Percentiles rank a stretch among this genome's conserved stretches.
Conservation (phyloP, 92 coral and sea anemone genomes). For the Umimayanthus chanpuru region DNA sequence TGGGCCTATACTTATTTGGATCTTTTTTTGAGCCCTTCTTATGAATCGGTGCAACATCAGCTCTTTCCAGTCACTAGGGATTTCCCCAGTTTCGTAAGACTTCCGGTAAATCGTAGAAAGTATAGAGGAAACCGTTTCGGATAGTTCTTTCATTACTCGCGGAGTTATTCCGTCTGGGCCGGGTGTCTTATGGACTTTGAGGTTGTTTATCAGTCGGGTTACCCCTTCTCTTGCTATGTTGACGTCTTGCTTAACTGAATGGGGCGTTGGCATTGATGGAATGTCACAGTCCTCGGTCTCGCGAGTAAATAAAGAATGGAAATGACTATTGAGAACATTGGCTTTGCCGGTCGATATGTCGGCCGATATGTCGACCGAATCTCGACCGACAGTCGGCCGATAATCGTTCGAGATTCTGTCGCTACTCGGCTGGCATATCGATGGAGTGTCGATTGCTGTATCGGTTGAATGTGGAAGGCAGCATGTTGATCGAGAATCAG, state of each 20-base stretch:
- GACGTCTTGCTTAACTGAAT: constrained; percentile 25
- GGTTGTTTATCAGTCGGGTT: background rate
- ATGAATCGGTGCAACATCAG: constrained; percentile 31
- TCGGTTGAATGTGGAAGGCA: too few species aligned
- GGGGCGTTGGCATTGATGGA: background rate
- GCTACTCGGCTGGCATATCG: too few species aligned
- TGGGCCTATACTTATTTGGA: too few species aligned
- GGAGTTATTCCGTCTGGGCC: constrained; percentile 51
- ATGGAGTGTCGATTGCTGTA: too few species aligned
- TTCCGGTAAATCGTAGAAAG: constrained; percentile 18
- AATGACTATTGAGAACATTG: background rate
- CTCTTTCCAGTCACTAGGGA: constrained; percentile 35
- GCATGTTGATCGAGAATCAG: too few species aligned
- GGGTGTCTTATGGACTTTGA: constrained; percentile 38
- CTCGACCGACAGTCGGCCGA: too few species aligned
- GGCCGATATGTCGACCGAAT: too few species aligned
- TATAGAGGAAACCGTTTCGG: constrained; percentile 20
- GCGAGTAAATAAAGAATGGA: background rate
- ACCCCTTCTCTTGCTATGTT: constrained; percentile 23
- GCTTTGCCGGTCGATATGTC: background rate
- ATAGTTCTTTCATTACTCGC: constrained; percentile 37
- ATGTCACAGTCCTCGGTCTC: background rate
- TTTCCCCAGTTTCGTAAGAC: too few species aligned
- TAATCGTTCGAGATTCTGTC: too few species aligned
- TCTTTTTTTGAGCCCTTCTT: constrained; percentile 30